phyloP scores from a whole-genome alignment of 2,113 vertebrate species.

The Thermophis baileyi region DNA sequence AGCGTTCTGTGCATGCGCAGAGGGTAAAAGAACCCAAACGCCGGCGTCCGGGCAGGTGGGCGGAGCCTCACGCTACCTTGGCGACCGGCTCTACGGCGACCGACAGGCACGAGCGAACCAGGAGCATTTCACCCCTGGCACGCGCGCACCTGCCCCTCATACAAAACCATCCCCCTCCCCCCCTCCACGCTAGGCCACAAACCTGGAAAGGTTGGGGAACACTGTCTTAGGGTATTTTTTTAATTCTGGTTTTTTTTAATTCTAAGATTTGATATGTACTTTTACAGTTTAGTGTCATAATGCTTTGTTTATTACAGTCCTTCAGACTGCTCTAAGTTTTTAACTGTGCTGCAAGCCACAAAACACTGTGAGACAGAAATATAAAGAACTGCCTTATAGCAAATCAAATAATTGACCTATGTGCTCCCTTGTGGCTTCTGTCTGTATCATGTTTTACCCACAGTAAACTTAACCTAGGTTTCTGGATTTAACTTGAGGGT shows the following conservation, averaged over 20 bases:
- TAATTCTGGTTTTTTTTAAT: background rate
- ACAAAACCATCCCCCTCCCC: no score
- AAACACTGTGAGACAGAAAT: background rate
- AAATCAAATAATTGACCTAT: background rate
- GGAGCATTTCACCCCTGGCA: no score
- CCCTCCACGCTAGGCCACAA: no score
- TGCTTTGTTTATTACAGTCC: background rate
- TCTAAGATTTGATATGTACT: background rate
- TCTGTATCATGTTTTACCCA: background rate
- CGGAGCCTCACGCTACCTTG: no score
- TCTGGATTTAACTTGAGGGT: background rate
- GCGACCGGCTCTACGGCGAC: no score
- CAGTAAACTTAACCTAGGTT: background rate
- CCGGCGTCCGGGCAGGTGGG: no score
- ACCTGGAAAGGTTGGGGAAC: no score
- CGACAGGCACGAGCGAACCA: no score
- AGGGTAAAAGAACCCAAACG: no score
- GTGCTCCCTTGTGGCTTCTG: background rate
- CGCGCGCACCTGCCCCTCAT: no score
- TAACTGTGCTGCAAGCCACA: background rate
- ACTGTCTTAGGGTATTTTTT: background rate
- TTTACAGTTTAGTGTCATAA: background rate
- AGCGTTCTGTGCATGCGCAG: no score
- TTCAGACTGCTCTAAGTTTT: background rate
- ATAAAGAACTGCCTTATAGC: background rate